Base-by-base conservation (phyloP, 2,113 vertebrate genomes). In the Paralichthys olivaceus region DNA sequence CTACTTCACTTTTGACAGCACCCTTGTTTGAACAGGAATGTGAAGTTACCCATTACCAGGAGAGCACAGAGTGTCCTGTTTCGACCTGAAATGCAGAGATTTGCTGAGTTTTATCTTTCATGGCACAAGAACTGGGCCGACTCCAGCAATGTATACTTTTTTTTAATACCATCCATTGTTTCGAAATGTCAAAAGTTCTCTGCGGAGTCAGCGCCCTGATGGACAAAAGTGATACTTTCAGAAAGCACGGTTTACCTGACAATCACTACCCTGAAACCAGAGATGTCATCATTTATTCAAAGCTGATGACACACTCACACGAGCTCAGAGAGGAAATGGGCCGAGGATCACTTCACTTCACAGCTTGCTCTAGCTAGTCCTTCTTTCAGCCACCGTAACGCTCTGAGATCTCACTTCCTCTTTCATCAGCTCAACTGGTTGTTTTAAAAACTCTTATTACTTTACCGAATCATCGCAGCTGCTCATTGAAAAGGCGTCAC, bases 271-370 rank as follows among this genome's bases (percentile, higher is more conserved):
- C 75, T 63, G 91, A 84, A 92, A 93, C 88, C 49, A 69, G 85
- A 93, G 86, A 61, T 19, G 51, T 85, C 87, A 92, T 93, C 80
- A 86, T 69, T 93, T 90, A 93, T 92, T 92, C 85, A 93, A 82
- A 84, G 70, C 58, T 9, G 37, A 43, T 88, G 89, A 91, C 68
- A 87, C 87, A 89, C 78, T 57, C 73, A 43, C 34, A 56, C 55
- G 22, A 5, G 25, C 55, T 25, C 56, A 72, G 73, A 88, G 70
- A 81, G 87, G 84, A 85, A 91, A 80, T 81, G 7, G 76, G 43
- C 65, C 28, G 17, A 75, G 76, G 65, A 65, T 74, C 72, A 73
- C 58, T 85, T 71, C 60, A 74, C 72, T 37, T 80, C 12, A 53
- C 49, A 62, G 57, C 62, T 75, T 2, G 7, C 7, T 77, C 17